phyloP scores from a whole-genome alignment of 2,113 vertebrate genomes.

The Narcine bancroftii region DNA sequence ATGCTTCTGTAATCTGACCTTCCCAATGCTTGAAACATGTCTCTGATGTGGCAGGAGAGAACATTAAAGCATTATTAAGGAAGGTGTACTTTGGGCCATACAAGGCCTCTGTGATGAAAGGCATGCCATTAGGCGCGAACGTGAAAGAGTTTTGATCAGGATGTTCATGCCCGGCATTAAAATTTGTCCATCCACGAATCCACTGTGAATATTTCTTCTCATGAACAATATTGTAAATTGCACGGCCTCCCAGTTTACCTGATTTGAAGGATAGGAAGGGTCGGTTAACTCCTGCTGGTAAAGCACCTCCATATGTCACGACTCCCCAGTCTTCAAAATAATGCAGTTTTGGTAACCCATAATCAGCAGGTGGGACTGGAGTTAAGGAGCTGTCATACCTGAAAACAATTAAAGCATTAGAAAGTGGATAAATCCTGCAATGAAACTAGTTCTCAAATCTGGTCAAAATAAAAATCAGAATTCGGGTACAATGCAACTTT shows the following conservation, averaged over 20 bases:
- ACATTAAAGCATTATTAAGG: conserved; percentile 86
- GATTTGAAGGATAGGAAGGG: conserved; percentile 96
- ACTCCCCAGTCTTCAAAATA: conserved; percentile 98
- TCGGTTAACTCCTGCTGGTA: conserved; percentile 70
- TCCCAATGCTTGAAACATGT: conserved; percentile 89
- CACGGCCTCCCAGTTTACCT: conserved; percentile 89
- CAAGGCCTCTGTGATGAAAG: conserved; percentile 90
- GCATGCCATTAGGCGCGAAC: conserved; percentile 83
- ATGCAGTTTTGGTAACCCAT: conserved; percentile 72
- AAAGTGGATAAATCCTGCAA: background rate
- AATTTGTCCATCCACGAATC: conserved; percentile 93
- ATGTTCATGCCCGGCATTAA: conserved; percentile 93
- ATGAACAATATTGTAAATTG: conserved; percentile 94
- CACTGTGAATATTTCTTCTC: conserved; percentile 86
- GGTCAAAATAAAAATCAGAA: too few relatives aligned
- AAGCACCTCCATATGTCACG: conserved; percentile 82
- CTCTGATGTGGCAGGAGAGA: conserved; percentile 65
- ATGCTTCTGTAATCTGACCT: conserved; percentile 90
- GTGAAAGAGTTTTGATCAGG: conserved; percentile 96
- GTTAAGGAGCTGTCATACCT: conserved; percentile 85
- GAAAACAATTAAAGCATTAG: conserved; percentile 38
- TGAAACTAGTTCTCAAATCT: background rate
- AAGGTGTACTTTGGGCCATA: conserved; percentile 94
- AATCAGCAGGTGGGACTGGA: conserved; percentile 74
- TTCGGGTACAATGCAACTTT: background rate